A percentile compares a stretch with the other conserved stretches of the same genome.
Conservation (phyloP, 2,797 vertebrate genomes). For the Tragopan temminckii region DNA sequence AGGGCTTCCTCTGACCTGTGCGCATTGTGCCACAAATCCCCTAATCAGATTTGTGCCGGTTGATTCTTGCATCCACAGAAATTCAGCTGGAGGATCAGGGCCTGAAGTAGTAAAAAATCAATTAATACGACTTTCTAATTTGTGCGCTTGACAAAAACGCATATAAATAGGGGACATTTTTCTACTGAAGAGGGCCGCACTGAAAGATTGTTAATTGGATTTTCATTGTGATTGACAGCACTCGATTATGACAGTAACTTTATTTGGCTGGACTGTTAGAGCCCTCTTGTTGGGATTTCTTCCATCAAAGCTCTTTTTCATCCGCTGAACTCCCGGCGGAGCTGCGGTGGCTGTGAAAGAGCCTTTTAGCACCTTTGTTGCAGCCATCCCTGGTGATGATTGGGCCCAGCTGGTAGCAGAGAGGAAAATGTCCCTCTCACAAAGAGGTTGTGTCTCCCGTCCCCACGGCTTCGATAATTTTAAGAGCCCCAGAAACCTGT, state of each 20-base stretch:
- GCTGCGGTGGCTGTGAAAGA: constrained; percentile 88
- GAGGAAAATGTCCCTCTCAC: constrained; percentile 84
- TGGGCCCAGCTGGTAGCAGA: constrained; percentile 89
- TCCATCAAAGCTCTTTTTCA: constrained; percentile 77
- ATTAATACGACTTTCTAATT: constrained; percentile 76
- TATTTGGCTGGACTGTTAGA: constrained; percentile 80
- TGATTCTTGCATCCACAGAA: constrained; percentile 35
- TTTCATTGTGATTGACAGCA: constrained; percentile 83
- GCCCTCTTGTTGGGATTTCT: constrained; percentile 70
- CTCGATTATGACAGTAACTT: constrained; percentile 84
- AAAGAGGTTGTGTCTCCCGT: constrained; percentile 88
- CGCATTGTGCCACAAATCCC: constrained; percentile 62
- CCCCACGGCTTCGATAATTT: constrained; percentile 82
- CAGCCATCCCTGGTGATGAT: constrained; percentile 86
- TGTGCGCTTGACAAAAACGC: constrained; percentile 65
- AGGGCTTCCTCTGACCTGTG: constrained; percentile 59
- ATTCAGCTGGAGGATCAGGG: constrained; percentile 64
- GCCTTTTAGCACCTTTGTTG: constrained; percentile 97
- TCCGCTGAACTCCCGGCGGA: constrained; percentile 79
- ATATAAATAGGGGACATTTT: constrained; percentile 78
- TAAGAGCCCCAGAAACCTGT: constrained; percentile 85
- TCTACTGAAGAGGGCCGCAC: constrained; percentile 74
- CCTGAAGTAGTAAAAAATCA: constrained; percentile 66
- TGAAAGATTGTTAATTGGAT: constrained; percentile 83
- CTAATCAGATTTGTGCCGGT: constrained; percentile 67